Evolutionary conservation across 1,140 invertebrate genomes (phyloP).

Genomic region (Sesamia nonagrioides): DNA sequence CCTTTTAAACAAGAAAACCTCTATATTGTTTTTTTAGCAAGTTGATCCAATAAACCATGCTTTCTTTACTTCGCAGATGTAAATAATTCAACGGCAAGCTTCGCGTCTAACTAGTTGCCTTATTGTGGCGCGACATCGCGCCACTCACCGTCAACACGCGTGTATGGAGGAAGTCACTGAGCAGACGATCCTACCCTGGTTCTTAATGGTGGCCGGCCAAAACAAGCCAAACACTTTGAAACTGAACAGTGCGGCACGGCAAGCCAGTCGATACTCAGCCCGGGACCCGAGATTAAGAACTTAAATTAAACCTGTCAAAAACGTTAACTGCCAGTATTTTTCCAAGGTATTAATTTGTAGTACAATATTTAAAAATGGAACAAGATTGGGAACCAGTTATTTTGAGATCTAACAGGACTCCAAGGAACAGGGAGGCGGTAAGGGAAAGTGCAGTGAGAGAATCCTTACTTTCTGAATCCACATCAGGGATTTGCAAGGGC

Average conservation of each 20-base stretch:
- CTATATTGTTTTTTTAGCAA: background rate
- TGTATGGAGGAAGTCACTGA: constrained; percentile 72
- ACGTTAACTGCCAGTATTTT: constrained; percentile 74
- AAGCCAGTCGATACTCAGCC: constrained; percentile 82
- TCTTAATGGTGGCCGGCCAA: constrained; percentile 83
- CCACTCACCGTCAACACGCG: constrained; percentile 53
- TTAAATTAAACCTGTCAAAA: constrained; percentile 54
- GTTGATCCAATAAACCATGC: background rate
- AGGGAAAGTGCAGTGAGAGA: constrained; percentile 69
- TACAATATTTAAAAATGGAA: constrained; percentile 71
- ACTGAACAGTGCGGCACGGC: constrained; percentile 79
- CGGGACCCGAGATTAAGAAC: constrained; percentile 86
- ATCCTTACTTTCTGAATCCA: constrained; percentile 78
- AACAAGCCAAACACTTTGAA: constrained; percentile 82
- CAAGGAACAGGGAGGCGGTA: constrained; percentile 56
- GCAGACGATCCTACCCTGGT: constrained; percentile 56
- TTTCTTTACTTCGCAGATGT: constrained; percentile 11
- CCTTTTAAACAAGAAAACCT: no score
- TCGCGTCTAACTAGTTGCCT: constrained; percentile 6
- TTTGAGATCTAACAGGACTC: constrained; percentile 68
- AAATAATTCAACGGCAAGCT: background rate
- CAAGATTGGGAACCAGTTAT: constrained; percentile 64
- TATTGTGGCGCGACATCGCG: constrained; percentile 58
- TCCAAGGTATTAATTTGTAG: constrained; percentile 60
- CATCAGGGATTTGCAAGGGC: constrained; percentile 79